Evolutionary conservation across 2,113 vertebrate species (phyloP), one percentile per base, ranked within the genome.

Genomic region (Speoplatyrhinus poulsoni): DNA sequence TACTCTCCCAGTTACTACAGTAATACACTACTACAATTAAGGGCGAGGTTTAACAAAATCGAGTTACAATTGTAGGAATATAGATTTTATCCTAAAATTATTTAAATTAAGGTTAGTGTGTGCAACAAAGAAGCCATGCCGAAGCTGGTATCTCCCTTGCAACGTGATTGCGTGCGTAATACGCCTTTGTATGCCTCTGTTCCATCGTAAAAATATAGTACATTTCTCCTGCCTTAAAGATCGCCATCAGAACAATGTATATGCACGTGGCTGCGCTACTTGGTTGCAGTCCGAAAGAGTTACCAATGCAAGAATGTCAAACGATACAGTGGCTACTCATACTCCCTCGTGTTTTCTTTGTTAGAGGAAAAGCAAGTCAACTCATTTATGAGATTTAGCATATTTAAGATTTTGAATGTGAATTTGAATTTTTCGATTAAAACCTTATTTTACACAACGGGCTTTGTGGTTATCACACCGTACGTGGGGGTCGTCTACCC

Each of bases 101-200:
- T 41, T 5, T 41, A 2, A 5, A 41, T 41, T 41, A 41, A 41
- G 36, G 80, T 86, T 73, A 83, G 74, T 74, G 76, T 55, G 80
- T 6, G 75, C 73, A 86, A 89, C 89, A 87, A 87, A 88, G 83
- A 60, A 82, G 67, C 56, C 79, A 59, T 54, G 72, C 62, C 70
- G 9, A 46, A n/a, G 49, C 65, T 65, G 19, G 19, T n/a, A 76
- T 9, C 54, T 60, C 74, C 32, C 70, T 60, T 66, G n/a, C 68
- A 49, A 12, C 59, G 69, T 47, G 56, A 16, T 65, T 32, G 3
- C 3, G 46, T 65, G 59, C 12, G 12, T 46, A 15, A 36, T 58
- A 32, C 12, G 56, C 19, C 10, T 26, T 26, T 17, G 12, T 4
- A 1, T 17, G 36, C 17, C n/a, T 48, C 3, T 26, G 56, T 15